Conservation (phyloP, 1,140 invertebrate genomes). For the Bombyx mandarina region DNA sequence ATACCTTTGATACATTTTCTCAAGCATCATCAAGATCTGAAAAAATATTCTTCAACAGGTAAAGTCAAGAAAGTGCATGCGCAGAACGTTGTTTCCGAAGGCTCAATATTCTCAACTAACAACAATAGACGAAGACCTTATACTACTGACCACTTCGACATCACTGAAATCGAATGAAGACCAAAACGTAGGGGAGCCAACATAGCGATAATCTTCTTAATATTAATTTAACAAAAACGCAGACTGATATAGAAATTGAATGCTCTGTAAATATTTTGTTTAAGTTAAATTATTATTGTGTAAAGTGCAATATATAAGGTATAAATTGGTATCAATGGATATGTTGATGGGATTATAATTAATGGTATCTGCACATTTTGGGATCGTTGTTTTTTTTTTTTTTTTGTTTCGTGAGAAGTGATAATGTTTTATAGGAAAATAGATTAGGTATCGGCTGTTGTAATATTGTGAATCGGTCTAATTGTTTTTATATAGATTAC, state of each 20-base stretch:
- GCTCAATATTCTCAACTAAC: slow-evolving; percentile 58
- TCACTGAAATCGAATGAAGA: slow-evolving; percentile 28
- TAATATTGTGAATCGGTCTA: no score
- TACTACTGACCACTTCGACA: slow-evolving; percentile 39
- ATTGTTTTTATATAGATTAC: no score
- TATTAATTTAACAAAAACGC: slow-evolving; percentile 25
- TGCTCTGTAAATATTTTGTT: slow-evolving; percentile 8
- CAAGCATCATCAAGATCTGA: no score
- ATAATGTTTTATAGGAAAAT: no score
- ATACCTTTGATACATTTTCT: no score
- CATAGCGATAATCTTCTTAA: slow-evolving; percentile 35
- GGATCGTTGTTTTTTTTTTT: no score
- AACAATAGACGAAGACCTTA: slow-evolving; percentile 53
- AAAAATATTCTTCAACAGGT: slow-evolving; percentile 28
- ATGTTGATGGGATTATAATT: background rate
- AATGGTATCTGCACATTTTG: background rate
- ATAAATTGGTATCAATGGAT: background rate
- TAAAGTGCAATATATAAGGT: background rate
- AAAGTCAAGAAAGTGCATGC: slow-evolving; percentile 38
- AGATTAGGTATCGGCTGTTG: no score
- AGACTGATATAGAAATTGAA: slow-evolving; percentile 63
- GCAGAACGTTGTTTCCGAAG: slow-evolving; percentile 36
- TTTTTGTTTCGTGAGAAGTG: no score
- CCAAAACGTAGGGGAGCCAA: slow-evolving; percentile 47
- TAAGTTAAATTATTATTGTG: background rate